Evolutionary conservation across 2,113 vertebrate genomes (phyloP).

Genomic region (Hippocampus guttulatus): DNA sequence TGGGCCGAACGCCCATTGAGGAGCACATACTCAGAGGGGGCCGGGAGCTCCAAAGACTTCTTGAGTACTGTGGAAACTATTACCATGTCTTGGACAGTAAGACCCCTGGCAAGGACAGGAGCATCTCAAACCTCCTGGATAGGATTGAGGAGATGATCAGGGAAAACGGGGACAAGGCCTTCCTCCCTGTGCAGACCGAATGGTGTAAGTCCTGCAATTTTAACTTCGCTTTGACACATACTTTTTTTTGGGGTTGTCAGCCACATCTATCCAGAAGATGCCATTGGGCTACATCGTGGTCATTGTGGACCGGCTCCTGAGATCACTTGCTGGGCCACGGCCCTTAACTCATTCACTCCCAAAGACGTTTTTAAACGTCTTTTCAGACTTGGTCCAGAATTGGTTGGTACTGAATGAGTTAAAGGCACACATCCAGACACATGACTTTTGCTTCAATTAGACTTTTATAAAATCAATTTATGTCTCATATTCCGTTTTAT

Average conservation of each 20-base stretch:
- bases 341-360: too few species aligned
- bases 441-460: too few species aligned
- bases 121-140: slow-evolving; percentile 66
- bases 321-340: too few species aligned
- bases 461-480: too few species aligned
- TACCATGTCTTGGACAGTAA: slow-evolving; percentile 76
- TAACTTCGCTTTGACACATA: background rate
- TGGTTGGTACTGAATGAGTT: too few species aligned
- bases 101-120: slow-evolving; percentile 61
- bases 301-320: background rate
- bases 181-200: slow-evolving; percentile 70
- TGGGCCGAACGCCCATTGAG: slow-evolving; percentile 71
- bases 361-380: too few species aligned
- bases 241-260: too few species aligned
- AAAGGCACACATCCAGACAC: too few species aligned
- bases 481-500: too few species aligned
- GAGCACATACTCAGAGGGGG: slow-evolving; percentile 72
- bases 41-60: slow-evolving; percentile 68
- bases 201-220: slow-evolving; percentile 54
- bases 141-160: slow-evolving; percentile 76
- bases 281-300: background rate
- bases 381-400: too few species aligned
- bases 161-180: slow-evolving; percentile 70
- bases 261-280: too few species aligned
- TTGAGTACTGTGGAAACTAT: slow-evolving; percentile 72